Percentiles rank a stretch among this genome's conserved stretches.
phyloP scores from a whole-genome alignment of 2,888 invertebrate genomes.

The Formica aserva region DNA sequence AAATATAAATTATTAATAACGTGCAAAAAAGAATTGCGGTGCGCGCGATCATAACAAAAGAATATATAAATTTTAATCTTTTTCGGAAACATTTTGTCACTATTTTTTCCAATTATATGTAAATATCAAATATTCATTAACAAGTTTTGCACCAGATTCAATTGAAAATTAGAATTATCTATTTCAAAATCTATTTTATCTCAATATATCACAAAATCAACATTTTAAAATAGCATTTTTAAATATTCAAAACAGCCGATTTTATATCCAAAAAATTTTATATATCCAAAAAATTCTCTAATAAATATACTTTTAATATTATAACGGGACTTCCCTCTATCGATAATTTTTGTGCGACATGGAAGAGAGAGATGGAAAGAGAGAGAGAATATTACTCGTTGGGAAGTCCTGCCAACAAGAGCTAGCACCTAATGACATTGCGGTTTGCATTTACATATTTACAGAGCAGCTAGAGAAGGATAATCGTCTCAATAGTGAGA shows the following conservation, averaged over 20 bases:
- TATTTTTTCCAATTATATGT: not conserved
- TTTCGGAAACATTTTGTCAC: not conserved
- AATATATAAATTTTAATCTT: not conserved
- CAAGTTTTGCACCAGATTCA: not conserved
- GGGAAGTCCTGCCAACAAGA: not conserved
- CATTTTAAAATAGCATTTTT: not conserved
- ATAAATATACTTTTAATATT: not conserved
- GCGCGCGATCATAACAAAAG: not conserved
- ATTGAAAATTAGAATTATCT: not conserved
- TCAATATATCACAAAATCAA: not conserved
- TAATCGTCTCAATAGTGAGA: not conserved
- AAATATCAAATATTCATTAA: not conserved
- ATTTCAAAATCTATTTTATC: too few relatives aligned
- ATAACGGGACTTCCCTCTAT: not conserved
- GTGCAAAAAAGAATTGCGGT: not conserved
- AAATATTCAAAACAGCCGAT: not conserved
- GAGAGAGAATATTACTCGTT: not conserved
- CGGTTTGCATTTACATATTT: constrained; percentile 7
- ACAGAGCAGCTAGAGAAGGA: not conserved
- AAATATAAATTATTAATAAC: constrained; percentile 1
- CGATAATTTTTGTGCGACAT: not conserved
- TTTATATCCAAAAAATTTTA: too few relatives aligned
- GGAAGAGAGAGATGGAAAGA: not conserved
- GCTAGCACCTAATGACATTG: not conserved
- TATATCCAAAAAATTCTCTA: not conserved